Percentiles rank a stretch among this genome's conserved stretches.
These are phyloP conservation scores for Parnassius glacialis DNA, from an alignment of 2,888 invertebrate genomes.

Conservation along the genomic window DNA sequence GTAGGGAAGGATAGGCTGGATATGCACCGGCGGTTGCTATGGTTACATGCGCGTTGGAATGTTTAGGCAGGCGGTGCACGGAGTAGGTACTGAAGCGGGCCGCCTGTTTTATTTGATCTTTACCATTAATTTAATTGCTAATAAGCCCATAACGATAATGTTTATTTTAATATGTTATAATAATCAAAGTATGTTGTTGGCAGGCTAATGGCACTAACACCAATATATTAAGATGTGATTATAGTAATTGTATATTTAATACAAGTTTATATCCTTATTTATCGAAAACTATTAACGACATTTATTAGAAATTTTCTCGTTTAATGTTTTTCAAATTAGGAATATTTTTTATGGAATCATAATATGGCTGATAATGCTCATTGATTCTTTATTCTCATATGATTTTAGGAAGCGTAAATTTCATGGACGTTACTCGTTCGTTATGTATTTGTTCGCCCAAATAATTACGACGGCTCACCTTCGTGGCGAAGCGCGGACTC, in stretches of 20 bases:
- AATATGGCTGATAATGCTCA: too few species aligned
- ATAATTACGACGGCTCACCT: constrained; percentile 41
- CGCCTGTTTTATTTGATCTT: constrained; percentile 62
- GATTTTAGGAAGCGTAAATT: too few species aligned
- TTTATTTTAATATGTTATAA: constrained; percentile 30
- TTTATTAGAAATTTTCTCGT: neutral
- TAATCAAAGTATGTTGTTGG: constrained; percentile 18
- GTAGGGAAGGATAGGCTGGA: constrained; percentile 50
- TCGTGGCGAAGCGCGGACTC: constrained; percentile 46
- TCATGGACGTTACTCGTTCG: too few species aligned
- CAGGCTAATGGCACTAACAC: constrained; percentile 15
- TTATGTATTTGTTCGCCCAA: constrained; percentile 19
- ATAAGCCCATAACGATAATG: constrained; percentile 40
- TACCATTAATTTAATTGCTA: constrained; percentile 58
- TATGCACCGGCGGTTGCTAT: constrained; percentile 75
- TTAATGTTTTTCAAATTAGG: too few species aligned
- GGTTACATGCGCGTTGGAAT: constrained; percentile 77
- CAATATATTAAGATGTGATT: constrained; percentile 16
- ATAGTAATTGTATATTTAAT: constrained; percentile 2
- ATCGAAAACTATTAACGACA: constrained; percentile 11
- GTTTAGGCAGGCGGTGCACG: constrained; percentile 41
- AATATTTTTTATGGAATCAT: too few species aligned
- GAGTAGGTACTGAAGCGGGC: constrained; percentile 47
- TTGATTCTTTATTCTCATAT: too few species aligned
- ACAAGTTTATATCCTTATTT: constrained; percentile 17